Conservation (phyloP, 2,797 vertebrate species). For the Salmo trutta region DNA sequence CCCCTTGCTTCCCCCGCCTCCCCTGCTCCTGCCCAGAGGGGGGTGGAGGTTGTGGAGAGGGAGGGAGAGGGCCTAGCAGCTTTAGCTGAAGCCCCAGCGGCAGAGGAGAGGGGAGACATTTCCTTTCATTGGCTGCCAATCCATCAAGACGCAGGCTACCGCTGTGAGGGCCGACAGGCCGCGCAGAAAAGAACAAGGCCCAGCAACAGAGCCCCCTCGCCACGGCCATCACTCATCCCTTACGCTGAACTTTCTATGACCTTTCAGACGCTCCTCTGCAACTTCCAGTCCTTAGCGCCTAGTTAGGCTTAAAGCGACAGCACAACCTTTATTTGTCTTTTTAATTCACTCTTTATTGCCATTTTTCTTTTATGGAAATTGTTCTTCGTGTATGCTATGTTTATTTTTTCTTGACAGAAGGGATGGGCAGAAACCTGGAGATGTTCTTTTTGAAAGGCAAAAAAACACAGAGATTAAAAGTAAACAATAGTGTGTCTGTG, state of each 20-base stretch:
- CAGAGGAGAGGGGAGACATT: constrained; percentile 72
- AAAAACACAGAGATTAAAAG: constrained; percentile 2
- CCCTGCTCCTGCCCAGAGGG: constrained; percentile 62
- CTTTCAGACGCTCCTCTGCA: constrained; percentile 71
- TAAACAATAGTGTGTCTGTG: not conserved
- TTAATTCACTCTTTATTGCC: not conserved
- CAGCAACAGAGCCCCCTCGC: constrained; percentile 75
- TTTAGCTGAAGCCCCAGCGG: not conserved
- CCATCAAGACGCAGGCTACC: constrained; percentile 93
- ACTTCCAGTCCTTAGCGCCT: constrained; percentile 80
- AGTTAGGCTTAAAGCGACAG: constrained; percentile 64
- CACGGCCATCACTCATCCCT: constrained; percentile 36
- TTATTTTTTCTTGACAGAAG: constrained; percentile 29
- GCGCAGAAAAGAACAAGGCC: constrained; percentile 85
- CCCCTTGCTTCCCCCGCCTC: constrained; percentile 27
- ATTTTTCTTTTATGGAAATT: constrained; percentile 4
- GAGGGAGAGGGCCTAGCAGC: constrained; percentile 19
- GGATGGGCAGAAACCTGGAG: not conserved
- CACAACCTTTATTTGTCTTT: constrained; percentile 12
- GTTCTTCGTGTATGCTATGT: not conserved
- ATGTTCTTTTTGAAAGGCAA: not conserved
- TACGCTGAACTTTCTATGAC: constrained; percentile 53
- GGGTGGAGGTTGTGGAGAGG: constrained; percentile 22
- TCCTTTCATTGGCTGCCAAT: constrained; percentile 95
- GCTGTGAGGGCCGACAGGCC: constrained; percentile 79